Conservation (phyloP, 2,888 invertebrate species). For the Eupithecia centaureata region DNA sequence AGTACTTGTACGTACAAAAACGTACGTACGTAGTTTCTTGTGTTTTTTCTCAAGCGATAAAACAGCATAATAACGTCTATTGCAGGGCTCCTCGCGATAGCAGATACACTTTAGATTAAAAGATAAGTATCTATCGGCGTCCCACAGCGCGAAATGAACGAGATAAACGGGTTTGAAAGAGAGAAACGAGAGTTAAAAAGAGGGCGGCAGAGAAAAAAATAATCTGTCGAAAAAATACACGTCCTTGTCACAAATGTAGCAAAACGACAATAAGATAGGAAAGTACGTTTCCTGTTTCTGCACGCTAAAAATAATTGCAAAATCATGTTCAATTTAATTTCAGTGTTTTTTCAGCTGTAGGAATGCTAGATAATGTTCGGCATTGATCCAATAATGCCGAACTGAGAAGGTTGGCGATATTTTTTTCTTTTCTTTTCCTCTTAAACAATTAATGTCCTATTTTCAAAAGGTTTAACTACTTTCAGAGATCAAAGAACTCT, state of each 20-base stretch:
- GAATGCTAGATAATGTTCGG: conserved; percentile 9
- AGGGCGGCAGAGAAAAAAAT: no score
- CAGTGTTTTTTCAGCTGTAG: not conserved
- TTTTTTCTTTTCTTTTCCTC: not conserved
- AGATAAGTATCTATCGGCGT: not conserved
- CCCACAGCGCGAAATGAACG: conserved; percentile 1
- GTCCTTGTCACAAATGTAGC: conserved; percentile 6
- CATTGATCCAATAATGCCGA: conserved; percentile 12
- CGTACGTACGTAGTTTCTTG: no score
- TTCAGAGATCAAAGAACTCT: not conserved
- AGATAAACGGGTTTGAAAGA: not conserved
- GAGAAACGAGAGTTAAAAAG: not conserved
- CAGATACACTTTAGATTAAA: conserved; percentile 1
- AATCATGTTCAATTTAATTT: not conserved
- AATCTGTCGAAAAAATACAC: not conserved
- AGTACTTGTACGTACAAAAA: no score
- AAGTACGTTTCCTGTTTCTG: not conserved
- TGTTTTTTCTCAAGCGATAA: not conserved
- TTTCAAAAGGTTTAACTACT: not conserved
- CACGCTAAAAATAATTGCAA: conserved; percentile 8
- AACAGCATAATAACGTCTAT: not conserved
- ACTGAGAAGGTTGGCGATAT: not conserved
- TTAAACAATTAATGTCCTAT: not conserved
- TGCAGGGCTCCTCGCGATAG: not conserved
- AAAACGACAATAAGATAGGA: conserved; percentile 14